Percentiles rank a stretch among this genome's conserved stretches.
Evolutionary conservation across 2,888 invertebrate genomes (phyloP).

Genomic region (Cantharis nigra): DNA sequence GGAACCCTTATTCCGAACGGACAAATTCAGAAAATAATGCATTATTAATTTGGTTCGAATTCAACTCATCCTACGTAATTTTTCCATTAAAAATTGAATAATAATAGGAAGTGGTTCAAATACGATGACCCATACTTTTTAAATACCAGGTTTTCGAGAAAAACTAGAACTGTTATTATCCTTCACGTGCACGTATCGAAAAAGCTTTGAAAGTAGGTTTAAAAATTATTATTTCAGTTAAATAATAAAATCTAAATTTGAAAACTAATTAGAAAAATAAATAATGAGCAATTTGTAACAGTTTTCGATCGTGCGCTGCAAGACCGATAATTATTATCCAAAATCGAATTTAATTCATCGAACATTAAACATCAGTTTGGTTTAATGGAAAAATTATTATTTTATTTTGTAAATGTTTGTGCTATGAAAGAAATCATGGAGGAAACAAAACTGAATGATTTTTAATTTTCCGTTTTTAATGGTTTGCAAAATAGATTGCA

Average conservation of each 20-base stretch:
- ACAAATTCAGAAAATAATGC: background rate
- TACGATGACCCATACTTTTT: background rate
- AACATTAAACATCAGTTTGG: background rate
- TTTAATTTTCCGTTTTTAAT: background rate
- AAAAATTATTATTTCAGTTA: background rate
- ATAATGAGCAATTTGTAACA: background rate
- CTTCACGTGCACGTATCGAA: background rate
- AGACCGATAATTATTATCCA: background rate
- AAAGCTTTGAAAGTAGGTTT: background rate
- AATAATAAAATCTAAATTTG: background rate
- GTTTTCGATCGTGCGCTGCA: background rate
- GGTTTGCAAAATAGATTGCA: background rate
- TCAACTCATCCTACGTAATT: background rate
- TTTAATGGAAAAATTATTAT: background rate
- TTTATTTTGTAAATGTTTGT: background rate
- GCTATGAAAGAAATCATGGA: background rate
- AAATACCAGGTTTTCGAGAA: background rate
- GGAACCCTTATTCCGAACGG: background rate
- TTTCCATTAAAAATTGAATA: background rate
- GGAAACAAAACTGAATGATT: background rate
- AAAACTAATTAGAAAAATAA: background rate
- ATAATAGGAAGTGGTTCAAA: background rate
- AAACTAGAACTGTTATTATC: background rate
- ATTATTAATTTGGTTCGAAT: background rate
- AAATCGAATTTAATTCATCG: background rate